Base-by-base conservation (phyloP, 2,888 invertebrate species). In the Hirtodrosophila trivittata region DNA sequence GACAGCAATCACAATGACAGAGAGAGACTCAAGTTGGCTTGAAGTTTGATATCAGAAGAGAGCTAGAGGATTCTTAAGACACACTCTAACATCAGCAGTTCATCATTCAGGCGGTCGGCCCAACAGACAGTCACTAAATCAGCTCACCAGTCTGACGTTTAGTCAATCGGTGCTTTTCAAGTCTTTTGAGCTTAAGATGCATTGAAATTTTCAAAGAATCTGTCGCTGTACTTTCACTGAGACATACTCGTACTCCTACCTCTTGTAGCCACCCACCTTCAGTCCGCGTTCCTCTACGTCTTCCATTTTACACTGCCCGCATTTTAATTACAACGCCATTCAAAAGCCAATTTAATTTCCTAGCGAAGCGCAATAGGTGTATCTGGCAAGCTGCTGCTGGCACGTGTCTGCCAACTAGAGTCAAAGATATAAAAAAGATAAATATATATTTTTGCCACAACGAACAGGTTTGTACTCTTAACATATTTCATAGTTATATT, bases 311-410 rank as follows among this genome's bases (percentile, higher is more conserved):
- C 21, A 38, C 41, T 55, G 59, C 50, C 77, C 66, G 71, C 66
- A 65, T 82, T 78, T 85, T 78, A 78, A 78, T 78, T 78, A 84
- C 78, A 71, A 54, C 65, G 65, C 56, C 70, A 77, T 84, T 77
- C 71, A 73, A 74, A 77, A 78, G 43, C 72, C 39, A 71, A 85
- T 75, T 85, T 81, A 77, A 67, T 67, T 84, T 59, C 38, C 33
- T 25, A 21, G 41, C 55, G 35, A 30, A 50, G 46, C 46, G 42
- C 46, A 46, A 42, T 43, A 41, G 74, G 54, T 68, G 71, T 38
- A 65, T 47, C 67, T 54, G 43, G 55, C 49, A 66, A 56, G 52
- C 54, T 52, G 70, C 54, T 82, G 66, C 68, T 54, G 75, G 85
- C 78, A 80, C 85, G 82, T 80, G 78, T 66, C 50, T 25, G 54